These are phyloP conservation scores for Mylabris sibirica DNA, from an alignment of 2,888 invertebrate genomes.

Conservation along the genomic window DNA sequence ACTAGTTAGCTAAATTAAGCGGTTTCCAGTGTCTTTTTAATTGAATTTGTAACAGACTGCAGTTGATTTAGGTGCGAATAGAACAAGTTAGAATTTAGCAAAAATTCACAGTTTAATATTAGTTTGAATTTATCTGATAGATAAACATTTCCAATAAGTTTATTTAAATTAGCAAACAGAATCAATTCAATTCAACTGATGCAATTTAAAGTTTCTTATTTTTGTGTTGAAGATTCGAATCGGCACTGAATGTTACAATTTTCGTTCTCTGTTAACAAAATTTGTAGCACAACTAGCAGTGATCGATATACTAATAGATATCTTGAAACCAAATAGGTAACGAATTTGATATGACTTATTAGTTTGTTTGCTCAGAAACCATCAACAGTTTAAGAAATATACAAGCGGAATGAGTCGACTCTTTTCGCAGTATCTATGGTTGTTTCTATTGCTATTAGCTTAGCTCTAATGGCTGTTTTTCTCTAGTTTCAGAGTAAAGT, in stretches of 20 bases:
- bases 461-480: not conserved
- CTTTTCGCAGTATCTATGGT: not conserved
- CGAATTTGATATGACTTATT: not conserved
- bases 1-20: not conserved
- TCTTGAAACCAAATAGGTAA: not conserved
- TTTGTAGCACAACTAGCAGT: not conserved
- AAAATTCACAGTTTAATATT: no score
- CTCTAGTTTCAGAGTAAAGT: not conserved
- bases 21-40: not conserved
- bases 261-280: no score
- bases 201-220: no score
- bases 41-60: not conserved
- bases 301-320: not conserved
- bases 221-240: no score
- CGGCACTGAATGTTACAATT: no score
- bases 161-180: no score
- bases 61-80: no score
- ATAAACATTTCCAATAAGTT: no score
- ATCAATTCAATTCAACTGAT: no score
- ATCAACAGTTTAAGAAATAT: not conserved
- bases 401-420: not conserved
- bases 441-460: not conserved
- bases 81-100: no score
- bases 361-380: not conserved
- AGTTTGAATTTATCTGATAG: no score